phyloP scores from a whole-genome alignment of 2,888 invertebrate species.

The Zygothrica quintamaculata region DNA sequence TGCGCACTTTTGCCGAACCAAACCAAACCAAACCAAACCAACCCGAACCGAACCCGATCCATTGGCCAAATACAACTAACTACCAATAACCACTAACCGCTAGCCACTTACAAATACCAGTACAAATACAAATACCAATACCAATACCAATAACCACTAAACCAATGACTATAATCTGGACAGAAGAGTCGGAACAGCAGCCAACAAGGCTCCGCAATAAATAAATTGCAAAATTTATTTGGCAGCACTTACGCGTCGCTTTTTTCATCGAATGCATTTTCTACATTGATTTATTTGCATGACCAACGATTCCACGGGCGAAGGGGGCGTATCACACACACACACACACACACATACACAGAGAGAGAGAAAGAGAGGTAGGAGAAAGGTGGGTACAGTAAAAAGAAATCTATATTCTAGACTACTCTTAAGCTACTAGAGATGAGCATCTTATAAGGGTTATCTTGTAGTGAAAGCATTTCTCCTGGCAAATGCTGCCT shows the following conservation, averaged over 20 bases:
- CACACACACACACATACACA: no score
- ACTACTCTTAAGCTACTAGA: conserved; percentile 17
- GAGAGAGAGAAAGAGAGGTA: no score
- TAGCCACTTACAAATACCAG: no score
- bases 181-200: conserved; percentile 50
- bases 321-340: conserved; percentile 3
- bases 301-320: conserved; percentile 32
- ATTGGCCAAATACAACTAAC: conserved; percentile 4
- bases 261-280: conserved; percentile 77
- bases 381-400: no score
- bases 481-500: no score
- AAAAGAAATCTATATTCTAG: conserved; percentile 57
- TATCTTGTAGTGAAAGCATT: no score
- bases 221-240: conserved; percentile 76
- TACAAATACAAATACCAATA: no score
- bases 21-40: conserved; percentile 35
- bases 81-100: not conserved
- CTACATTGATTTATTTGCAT: conserved; percentile 72
- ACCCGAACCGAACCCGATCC: conserved; percentile 24
- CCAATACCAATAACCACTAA: not conserved
- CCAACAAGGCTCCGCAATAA: conserved; percentile 61
- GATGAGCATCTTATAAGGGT: conserved; percentile 10
- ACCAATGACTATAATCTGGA: conserved; percentile 3
- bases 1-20: conserved; percentile 50
- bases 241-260: conserved; percentile 77